Evolutionary conservation across 2,797 vertebrate genomes (phyloP), one percentile per base, ranked within the genome.

Genomic region (Capromys pilorides): DNA sequence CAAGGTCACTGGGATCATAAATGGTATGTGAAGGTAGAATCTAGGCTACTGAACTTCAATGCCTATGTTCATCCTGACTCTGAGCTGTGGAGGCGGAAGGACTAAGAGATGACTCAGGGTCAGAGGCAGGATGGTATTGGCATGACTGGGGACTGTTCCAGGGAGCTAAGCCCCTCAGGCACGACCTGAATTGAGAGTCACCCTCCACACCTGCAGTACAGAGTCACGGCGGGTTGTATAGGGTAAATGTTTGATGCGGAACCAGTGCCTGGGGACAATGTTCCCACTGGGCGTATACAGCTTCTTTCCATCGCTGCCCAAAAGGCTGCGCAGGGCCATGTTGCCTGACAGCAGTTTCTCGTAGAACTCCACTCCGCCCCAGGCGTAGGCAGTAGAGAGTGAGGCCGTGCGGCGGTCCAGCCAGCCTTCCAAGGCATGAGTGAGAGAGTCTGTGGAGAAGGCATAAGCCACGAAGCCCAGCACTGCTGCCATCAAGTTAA

Each of bases 331-430:
- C 86, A 99, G 97, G 39, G 97, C 98, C 96, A 97, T 98, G 96
- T 99, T 99, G 88, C 99, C 98, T 4, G 96, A 98, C 93, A 99
- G 96, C 94, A 99, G 98, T 98, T 99, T 99, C 81, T 99, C 98
- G 9, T 99, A 99, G 98, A 99, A 99, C 97, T 99, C 99, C 26
- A 99, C 97, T 1, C 99, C 99, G 19, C 99, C 99, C 51, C 89
- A 97, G 91, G 99, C 98, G 0, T 99, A 99, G 73, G 97, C 97
- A 2, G 59, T 67, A 28, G 99, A 99, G 88, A 99, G 59, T 14
- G 97, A 54, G 0, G 99, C 99, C 0, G 98, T 98, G 5, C 49
- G 98, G 3, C 89, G 97, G 98, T 99, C 99, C 0, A 99, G 98
- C 93, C 94, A 98, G 83, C 98, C 99, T 97, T 99, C 99, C 64